These are phyloP conservation scores for Nothoprocta pentlandii DNA, from an alignment of 2,113 vertebrate species.

Conservation along the genomic window DNA sequence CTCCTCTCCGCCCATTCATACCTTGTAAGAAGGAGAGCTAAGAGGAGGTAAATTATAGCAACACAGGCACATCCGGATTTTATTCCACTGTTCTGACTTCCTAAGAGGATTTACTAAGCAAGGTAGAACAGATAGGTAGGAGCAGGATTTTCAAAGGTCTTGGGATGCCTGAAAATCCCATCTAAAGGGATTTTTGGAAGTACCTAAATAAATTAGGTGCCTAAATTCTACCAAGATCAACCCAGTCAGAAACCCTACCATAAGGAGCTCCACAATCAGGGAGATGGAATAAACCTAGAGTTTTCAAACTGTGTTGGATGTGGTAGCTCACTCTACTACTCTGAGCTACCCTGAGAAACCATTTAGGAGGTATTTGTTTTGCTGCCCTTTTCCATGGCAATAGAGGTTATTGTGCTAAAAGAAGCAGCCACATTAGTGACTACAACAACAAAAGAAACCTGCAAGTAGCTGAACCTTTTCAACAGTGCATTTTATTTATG, in stretches of 20 bases:
- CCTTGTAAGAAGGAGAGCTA: background rate
- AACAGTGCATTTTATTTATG: background rate
- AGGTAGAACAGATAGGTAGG: background rate
- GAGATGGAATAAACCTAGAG: background rate
- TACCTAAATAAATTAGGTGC: background rate
- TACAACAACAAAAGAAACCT: background rate
- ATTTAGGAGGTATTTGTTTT: background rate
- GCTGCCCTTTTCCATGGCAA: background rate
- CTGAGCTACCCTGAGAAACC: background rate
- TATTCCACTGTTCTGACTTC: background rate
- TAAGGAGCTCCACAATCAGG: accelerated
- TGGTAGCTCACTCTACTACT: background rate
- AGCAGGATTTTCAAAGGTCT: background rate
- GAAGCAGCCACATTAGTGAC: background rate
- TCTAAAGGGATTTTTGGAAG: background rate
- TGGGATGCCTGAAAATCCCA: background rate
- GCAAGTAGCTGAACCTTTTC: background rate
- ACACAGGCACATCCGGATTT: background rate
- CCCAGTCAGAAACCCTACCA: accelerated
- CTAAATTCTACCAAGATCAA: background rate
- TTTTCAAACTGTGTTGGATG: background rate
- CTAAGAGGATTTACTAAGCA: accelerated
- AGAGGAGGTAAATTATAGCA: background rate
- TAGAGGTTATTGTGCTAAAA: background rate
- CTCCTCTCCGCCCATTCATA: background rate